Evolutionary conservation across 2,113 vertebrate genomes (phyloP).

Genomic region (Prolemur simus): DNA sequence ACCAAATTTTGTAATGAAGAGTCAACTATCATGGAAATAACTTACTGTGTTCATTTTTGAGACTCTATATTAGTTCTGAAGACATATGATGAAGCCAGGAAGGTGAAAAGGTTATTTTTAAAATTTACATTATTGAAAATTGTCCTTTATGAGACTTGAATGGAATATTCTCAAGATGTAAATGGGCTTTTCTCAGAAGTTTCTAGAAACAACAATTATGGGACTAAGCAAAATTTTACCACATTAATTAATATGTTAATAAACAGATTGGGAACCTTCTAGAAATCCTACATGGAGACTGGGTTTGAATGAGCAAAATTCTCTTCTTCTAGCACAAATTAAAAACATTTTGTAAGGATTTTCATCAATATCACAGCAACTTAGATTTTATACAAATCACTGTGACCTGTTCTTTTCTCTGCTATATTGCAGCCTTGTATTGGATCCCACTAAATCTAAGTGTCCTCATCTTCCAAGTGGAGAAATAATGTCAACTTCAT

Average conservation of each 20-base stretch:
- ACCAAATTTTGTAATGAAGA: slow-evolving; percentile 16
- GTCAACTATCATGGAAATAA: neutral
- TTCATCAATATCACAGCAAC: neutral
- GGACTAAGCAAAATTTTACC: neutral
- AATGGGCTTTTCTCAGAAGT: neutral
- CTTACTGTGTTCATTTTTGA: slow-evolving; percentile 39
- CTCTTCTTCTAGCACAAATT: neutral
- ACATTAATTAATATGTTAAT: neutral
- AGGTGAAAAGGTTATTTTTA: neutral
- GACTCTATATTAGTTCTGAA: slow-evolving; percentile 53
- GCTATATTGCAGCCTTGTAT: no score
- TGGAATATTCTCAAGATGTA: neutral
- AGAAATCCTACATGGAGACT: neutral
- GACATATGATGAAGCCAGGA: neutral
- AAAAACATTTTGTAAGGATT: neutral
- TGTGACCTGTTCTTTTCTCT: neutral
- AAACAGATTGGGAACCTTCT: neutral
- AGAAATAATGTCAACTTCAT: neutral
- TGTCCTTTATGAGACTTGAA: neutral
- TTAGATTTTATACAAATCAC: neutral
- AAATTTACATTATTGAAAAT: neutral
- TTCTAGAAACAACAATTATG: neutral
- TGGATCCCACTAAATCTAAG: neutral
- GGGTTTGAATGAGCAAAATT: neutral
- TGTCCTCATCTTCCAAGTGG: neutral